Base-by-base conservation (phyloP, 2,113 vertebrate species). In the Labeo catla region DNA sequence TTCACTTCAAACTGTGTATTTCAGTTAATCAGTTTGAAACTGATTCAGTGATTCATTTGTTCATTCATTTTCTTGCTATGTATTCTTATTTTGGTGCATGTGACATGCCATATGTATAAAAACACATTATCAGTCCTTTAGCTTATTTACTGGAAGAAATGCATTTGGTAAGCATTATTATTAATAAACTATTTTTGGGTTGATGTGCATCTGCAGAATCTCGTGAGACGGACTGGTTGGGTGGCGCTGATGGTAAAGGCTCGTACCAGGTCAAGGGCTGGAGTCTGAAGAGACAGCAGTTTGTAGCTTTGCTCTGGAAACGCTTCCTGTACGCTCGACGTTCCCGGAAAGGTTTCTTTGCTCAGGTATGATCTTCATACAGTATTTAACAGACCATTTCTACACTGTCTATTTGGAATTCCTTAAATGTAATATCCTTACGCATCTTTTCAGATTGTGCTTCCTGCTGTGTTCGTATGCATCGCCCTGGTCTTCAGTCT, bases 391-490 rank as follows among this genome's bases (percentile, higher is more conserved):
- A 28, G 8, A 28, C 2, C 43, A 54, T 49, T 87, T 7, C 81
- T 83, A 2, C 87, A 77, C 12, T 36, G 52, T 45, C 68, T 80
- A 34, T 77, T 77, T 36, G 23, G 34, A 43, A 7, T 13, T 61
- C 1, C 34, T 63, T 61, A 61, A 19, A 43, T 43, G 34, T 13
- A 4, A 21, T 45, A 16, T 23, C 19, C 13, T 77, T 54, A 10
- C 1, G 0, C 3, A 10, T 72, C 6, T 13, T 93, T 96, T 84
- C 92, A 99, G 98, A 98, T 99, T 81, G 96, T 99, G 74, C 95
- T 99, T 50, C 98, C 98, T 1, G 98, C 98, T 19, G 97, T 99
- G 88, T 99, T 99, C 86, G 98, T 99, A 47, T 99, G 98, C 87
- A 98, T 99, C 43, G 98, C 98, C 50, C 95, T 99, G 87, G 92